Conservation (phyloP, 2,113 vertebrate genomes). For the Erinaceus europaeus region DNA sequence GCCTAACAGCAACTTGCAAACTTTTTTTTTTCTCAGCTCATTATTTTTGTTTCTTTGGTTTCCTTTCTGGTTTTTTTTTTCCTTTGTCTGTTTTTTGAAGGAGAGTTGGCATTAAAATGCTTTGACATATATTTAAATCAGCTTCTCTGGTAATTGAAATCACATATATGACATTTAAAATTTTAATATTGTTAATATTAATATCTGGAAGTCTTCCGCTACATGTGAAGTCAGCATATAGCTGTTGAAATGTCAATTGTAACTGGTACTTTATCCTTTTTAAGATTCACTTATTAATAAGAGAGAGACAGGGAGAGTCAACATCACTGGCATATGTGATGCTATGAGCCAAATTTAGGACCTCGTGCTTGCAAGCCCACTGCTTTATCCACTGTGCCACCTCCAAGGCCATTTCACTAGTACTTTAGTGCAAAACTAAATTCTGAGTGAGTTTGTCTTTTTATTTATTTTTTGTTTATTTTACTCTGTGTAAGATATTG, state of each 20-base stretch:
- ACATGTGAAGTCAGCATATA: not conserved
- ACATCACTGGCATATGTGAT: no score
- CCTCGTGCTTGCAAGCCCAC: no score
- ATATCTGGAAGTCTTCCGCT: not conserved
- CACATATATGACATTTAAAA: not conserved
- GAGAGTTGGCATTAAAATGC: not conserved
- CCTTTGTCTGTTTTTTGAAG: no score
- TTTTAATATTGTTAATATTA: not conserved
- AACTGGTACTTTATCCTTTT: not conserved
- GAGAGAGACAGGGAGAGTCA: no score
- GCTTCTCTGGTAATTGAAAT: constrained; percentile 8
- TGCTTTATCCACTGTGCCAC: no score
- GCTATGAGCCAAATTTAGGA: no score
- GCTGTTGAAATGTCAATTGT: not conserved
- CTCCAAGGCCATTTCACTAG: no score
- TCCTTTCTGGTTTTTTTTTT: not conserved
- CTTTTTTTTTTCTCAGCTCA: not conserved
- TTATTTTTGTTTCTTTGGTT: not conserved
- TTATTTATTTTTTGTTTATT: no score
- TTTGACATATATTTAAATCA: not conserved
- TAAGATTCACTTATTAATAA: no score
- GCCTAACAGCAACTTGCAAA: not conserved
- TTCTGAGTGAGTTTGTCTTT: constrained; percentile 12
- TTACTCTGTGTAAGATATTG: no score
- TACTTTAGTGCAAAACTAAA: no score